Conservation (phyloP, 2,113 vertebrate genomes). For the Cariama cristata region DNA sequence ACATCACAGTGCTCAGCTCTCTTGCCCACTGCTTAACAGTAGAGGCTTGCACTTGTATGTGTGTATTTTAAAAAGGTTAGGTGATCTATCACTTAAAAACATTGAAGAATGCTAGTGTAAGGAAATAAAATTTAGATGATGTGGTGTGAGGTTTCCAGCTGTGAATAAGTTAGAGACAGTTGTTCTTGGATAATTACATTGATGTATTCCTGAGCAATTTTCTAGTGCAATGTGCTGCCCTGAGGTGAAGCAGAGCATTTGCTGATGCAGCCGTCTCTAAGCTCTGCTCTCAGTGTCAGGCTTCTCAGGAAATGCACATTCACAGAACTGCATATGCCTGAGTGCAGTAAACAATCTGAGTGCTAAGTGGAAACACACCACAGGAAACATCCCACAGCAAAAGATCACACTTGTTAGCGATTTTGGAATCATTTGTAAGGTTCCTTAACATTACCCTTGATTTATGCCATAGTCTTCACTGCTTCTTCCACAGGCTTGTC, state of each 20-base stretch:
- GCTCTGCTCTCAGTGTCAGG: background rate
- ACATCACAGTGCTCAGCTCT: background rate
- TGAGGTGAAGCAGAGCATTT: background rate
- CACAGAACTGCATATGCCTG: background rate
- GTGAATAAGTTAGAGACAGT: background rate
- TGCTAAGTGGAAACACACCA: background rate
- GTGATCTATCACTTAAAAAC: background rate
- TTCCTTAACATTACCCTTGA: background rate
- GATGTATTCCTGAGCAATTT: background rate
- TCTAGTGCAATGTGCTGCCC: background rate
- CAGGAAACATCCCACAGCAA: background rate
- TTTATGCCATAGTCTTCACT: background rate
- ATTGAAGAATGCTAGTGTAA: background rate
- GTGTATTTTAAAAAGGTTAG: background rate
- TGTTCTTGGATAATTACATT: background rate
- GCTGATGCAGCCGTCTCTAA: background rate
- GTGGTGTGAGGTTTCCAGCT: background rate
- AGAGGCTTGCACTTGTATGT: accelerated
- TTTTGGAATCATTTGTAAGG: background rate
- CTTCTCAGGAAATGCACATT: background rate
- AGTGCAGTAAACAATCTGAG: background rate
- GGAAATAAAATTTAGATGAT: background rate
- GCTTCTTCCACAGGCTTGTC: background rate
- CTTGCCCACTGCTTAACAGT: background rate
- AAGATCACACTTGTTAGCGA: background rate